These are phyloP conservation scores for Trichogramma dendrolimi DNA, from an alignment of 2,888 invertebrate species.

Conservation along the genomic window DNA sequence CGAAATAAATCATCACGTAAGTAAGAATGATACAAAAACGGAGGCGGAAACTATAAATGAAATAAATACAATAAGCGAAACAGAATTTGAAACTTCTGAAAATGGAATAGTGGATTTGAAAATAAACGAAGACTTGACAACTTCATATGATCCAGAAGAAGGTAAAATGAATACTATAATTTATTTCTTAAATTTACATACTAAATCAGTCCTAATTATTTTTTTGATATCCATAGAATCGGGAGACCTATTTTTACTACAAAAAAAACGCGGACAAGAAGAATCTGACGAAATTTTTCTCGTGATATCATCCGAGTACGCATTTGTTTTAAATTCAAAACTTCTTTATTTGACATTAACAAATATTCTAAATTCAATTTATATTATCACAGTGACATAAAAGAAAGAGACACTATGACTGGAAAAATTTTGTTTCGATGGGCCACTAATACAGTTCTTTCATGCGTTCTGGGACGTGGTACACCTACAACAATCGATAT, in stretches of 20 bases:
- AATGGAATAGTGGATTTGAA: neutral
- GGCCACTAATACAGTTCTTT: slow-evolving; percentile 45
- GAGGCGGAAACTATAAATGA: neutral
- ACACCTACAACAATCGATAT: slow-evolving; percentile 56
- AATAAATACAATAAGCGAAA: neutral
- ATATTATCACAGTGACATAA: slow-evolving; percentile 49
- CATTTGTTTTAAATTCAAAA: neutral
- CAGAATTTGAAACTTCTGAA: neutral
- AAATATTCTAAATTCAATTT: neutral
- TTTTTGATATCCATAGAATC: slow-evolving; percentile 31
- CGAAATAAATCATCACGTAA: no score
- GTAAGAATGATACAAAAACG: neutral
- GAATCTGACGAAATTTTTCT: slow-evolving; percentile 53
- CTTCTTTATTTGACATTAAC: neutral
- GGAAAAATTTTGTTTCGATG: slow-evolving; percentile 48
- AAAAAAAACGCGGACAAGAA: slow-evolving; percentile 46
- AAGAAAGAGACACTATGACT: slow-evolving; percentile 55
- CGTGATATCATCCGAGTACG: slow-evolving; percentile 43
- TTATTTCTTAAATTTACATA: neutral
- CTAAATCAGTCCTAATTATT: neutral
- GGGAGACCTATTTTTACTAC: slow-evolving; percentile 48
- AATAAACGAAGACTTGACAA: slow-evolving; percentile 12
- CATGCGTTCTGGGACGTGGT: slow-evolving; percentile 47
- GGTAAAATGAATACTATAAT: slow-evolving; percentile 32
- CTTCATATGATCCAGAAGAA: slow-evolving; percentile 39